Evolutionary conservation across 2,888 invertebrate genomes (phyloP).

Genomic region (Macrosoma leucophasiata): DNA sequence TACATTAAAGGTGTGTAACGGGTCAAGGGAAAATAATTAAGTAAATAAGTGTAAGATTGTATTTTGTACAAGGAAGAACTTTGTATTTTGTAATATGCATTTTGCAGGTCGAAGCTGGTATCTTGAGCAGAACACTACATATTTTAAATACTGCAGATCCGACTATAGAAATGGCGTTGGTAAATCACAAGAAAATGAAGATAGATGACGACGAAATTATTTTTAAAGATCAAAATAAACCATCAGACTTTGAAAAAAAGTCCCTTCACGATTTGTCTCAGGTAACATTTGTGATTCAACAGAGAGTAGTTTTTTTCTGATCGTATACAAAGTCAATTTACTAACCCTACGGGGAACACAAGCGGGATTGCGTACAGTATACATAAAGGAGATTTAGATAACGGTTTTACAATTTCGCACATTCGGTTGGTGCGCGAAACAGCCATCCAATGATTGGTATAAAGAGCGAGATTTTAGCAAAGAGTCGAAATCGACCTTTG

Average conservation of each 20-base stretch:
- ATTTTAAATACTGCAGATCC: conserved; percentile 79
- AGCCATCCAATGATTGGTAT: too few species aligned
- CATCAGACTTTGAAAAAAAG: conserved; percentile 53
- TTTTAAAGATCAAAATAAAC: conserved; percentile 56
- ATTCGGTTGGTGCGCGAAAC: too few species aligned
- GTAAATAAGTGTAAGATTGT: neutral
- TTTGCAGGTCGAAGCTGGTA: conserved; percentile 82
- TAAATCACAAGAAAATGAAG: conserved; percentile 68
- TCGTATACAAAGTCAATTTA: too few species aligned
- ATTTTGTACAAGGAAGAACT: neutral
- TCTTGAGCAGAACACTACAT: conserved; percentile 84
- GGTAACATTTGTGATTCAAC: conserved; percentile 32
- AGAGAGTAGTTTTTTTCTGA: neutral
- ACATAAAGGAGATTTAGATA: too few species aligned
- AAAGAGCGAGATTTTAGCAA: too few species aligned
- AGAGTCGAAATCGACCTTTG: too few species aligned
- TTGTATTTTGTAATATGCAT: neutral
- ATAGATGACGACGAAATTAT: conserved; percentile 76
- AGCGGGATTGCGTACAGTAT: too few species aligned
- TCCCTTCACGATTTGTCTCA: conserved; percentile 68
- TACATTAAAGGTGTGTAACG: conserved; percentile 77
- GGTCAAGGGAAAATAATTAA: too few species aligned
- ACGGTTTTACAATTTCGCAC: too few species aligned
- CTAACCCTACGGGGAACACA: too few species aligned
- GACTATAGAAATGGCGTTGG: conserved; percentile 65